Percentiles rank a stretch among this genome's conserved stretches.
phyloP scores from a whole-genome alignment of 2,797 vertebrate species.

The Tapera naevia region DNA sequence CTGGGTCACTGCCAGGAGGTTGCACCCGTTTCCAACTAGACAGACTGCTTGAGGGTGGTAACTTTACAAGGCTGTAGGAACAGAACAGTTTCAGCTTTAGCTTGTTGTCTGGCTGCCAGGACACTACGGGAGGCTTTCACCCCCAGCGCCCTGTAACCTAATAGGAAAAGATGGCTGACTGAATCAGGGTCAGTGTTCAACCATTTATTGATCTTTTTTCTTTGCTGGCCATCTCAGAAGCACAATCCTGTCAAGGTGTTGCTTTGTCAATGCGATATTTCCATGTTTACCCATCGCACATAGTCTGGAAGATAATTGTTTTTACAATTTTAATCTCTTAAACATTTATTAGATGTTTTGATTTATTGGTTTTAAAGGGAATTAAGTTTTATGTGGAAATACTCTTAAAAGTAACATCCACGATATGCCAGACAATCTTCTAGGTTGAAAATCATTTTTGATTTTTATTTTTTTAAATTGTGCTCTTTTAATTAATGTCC shows the following conservation, averaged over 20 bases:
- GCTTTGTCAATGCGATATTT: not conserved
- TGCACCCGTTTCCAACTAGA: not conserved
- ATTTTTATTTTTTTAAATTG: not conserved
- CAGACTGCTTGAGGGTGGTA: not conserved
- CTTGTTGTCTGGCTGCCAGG: not conserved
- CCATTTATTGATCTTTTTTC: not conserved
- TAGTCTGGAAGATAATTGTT: not conserved
- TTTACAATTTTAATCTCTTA: not conserved
- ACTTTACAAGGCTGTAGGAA: conserved; percentile 36
- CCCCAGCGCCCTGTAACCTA: not conserved
- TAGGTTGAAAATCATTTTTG: not conserved
- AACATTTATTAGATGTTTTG: not conserved
- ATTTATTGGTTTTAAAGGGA: not conserved
- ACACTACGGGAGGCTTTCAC: not conserved
- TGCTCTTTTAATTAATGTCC: not conserved
- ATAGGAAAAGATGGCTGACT: not conserved
- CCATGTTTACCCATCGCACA: not conserved
- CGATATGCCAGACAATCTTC: not conserved
- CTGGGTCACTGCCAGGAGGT: not conserved
- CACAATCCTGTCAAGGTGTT: not conserved
- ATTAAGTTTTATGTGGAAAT: not conserved
- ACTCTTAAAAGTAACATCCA: not conserved
- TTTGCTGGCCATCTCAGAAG: not conserved
- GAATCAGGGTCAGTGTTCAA: not conserved
- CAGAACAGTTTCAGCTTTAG: not conserved